Evolutionary conservation across 92 coral and sea anemone species (phyloP).

Genomic region (Phymanthus crucifer): DNA sequence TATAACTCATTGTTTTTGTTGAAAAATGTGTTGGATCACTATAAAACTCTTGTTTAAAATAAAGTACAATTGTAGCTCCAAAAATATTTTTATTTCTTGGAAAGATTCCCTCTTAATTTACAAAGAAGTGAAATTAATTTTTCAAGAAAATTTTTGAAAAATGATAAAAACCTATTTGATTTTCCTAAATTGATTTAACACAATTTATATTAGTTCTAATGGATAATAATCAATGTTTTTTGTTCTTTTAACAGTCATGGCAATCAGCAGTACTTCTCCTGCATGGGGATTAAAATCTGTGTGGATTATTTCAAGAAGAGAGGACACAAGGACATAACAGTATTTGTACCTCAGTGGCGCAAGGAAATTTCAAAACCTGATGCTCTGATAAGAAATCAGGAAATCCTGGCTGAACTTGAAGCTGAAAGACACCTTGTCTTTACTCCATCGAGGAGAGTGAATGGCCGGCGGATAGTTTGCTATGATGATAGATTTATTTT

Average conservation of each 20-base stretch:
- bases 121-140: no score
- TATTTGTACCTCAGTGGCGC: conserved; percentile 98
- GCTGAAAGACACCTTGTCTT: conserved; percentile 72
- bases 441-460: conserved; percentile 93
- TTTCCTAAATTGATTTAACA: no score
- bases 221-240: background rate
- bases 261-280: conserved; percentile 79
- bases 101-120: no score
- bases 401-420: conserved; percentile 75
- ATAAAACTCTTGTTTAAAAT: no score
- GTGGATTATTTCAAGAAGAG: conserved; percentile 83
- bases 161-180: no score
- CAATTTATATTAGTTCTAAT: no score
- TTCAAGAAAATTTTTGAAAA: no score
- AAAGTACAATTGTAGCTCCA: no score
- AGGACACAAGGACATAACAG: conserved; percentile 94
- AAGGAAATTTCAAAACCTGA: conserved; percentile 86
- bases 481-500: conserved; percentile 94
- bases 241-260: conserved; percentile 76
- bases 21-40: no score
- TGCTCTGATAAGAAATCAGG: conserved; percentile 83
- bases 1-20: no score
- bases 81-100: no score
- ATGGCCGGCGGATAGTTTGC: conserved; percentile 94
- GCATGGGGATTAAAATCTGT: conserved; percentile 88